A percentile compares a stretch with the other conserved stretches of the same genome.
phyloP scores from a whole-genome alignment of 2,797 vertebrate species.

The Acrocephalus scirpaceus region DNA sequence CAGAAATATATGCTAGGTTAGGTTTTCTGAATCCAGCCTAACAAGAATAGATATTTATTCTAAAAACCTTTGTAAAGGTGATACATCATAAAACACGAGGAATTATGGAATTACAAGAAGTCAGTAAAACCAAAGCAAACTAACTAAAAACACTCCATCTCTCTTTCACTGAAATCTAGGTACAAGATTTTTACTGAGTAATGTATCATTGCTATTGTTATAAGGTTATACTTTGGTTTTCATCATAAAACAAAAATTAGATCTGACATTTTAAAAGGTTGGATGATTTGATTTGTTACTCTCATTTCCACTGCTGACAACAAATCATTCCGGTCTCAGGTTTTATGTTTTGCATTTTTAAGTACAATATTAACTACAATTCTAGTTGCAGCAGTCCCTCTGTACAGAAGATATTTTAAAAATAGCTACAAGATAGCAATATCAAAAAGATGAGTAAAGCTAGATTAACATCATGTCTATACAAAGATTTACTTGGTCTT shows the following conservation, averaged over 20 bases:
- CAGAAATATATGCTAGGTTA: background rate
- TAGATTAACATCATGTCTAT: background rate
- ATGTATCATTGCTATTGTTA: background rate
- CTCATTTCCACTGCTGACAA: background rate
- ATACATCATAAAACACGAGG: background rate
- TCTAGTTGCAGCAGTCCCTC: background rate
- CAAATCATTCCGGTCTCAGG: background rate
- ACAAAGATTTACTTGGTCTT: background rate
- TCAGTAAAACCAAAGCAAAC: background rate
- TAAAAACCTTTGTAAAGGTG: background rate
- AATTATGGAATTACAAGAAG: background rate
- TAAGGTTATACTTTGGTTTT: background rate
- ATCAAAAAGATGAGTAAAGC: background rate
- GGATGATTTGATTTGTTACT: background rate
- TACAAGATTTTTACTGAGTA: background rate
- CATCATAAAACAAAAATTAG: background rate
- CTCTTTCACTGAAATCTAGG: background rate
- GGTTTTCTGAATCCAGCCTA: background rate
- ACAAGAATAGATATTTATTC: background rate
- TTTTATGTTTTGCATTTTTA: background rate
- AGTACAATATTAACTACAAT: background rate
- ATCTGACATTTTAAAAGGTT: background rate
- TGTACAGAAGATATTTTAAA: background rate
- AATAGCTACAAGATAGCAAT: background rate
- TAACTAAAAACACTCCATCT: background rate